Evolutionary conservation across 1,140 invertebrate genomes (phyloP), one percentile per base, ranked within the genome.

Genomic region (Bombus superbus): DNA sequence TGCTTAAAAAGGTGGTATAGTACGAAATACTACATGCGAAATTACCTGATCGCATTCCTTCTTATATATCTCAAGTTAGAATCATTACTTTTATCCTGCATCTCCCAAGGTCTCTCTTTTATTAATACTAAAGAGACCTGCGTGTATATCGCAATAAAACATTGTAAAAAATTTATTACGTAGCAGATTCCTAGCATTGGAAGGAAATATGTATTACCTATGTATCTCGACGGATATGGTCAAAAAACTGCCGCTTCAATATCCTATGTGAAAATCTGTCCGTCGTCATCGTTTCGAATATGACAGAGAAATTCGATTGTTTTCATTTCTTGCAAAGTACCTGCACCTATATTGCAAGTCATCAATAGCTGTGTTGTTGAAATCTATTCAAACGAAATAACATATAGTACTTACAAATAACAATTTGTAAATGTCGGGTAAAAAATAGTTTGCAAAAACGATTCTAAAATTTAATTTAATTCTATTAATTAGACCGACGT

Each of bases 201-300:
- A 90, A 90, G 86, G 86, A 87, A 82, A 84, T 40, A 69, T 87
- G 28, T 62, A 62, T n/a, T 62, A 76, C 59, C 42, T 84, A 86
- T 62, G 25, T 90, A 89, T 81, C 35, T 87, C 59, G 82, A 90
- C 82, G 80, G 78, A 90, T 90, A 90, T 89, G 86, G 72, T 85
- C 75, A 82, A 82, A 81, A 28, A 86, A 89, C 66, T 87, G 81
- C 74, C 75, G 64, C 62, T 88, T 79, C n/a, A 80, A 71, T 89
- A 57, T 66, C 57, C 64, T 88, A 86, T 66, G 64, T 82, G 59
- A 64, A 77, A 88, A 88, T 87, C 78, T 76, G 28, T 80, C 64
- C 38, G 75, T 32, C 59, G 47, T 74, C 62, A 32, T 66, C 28
- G 53, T 53, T 25, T 79, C 25, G 53, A 71, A 42, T 53, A 53